phyloP scores from a whole-genome alignment of 2,888 invertebrate genomes.

The Plebejus melissa region DNA sequence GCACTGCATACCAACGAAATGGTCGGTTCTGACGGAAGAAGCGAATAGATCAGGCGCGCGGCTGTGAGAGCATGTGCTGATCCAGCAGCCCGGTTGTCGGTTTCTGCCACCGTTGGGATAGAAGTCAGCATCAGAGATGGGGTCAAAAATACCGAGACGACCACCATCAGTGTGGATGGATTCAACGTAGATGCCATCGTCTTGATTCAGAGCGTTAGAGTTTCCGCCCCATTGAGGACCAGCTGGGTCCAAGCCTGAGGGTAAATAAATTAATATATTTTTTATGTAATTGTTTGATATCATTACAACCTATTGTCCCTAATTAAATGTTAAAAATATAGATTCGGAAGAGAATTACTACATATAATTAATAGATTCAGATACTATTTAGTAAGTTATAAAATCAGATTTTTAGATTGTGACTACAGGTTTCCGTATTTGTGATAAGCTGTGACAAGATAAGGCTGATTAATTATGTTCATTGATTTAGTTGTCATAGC shows the following conservation, averaged over 20 bases:
- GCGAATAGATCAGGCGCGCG: constrained; percentile 44
- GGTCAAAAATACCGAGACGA: constrained; percentile 43
- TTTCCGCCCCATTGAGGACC: constrained; percentile 47
- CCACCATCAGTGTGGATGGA: constrained; percentile 48
- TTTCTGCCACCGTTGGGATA: constrained; percentile 48
- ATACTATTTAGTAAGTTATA: too few relatives aligned
- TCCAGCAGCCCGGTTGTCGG: constrained; percentile 44
- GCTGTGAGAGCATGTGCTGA: constrained; percentile 45
- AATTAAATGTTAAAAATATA: not conserved
- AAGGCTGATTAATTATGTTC: not conserved
- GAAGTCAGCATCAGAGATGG: constrained; percentile 45
- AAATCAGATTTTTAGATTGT: not conserved
- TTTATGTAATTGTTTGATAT: too few relatives aligned
- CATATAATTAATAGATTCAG: too few relatives aligned
- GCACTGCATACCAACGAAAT: constrained; percentile 42
- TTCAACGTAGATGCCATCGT: constrained; percentile 46
- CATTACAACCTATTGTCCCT: too few relatives aligned
- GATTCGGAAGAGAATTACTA: not conserved
- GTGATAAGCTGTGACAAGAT: not conserved
- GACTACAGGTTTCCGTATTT: not conserved
- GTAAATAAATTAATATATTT: not conserved
- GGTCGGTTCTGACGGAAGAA: constrained; percentile 41
- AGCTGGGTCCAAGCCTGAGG: constrained; percentile 51
- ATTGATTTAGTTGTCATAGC: not conserved
- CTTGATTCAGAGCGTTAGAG: constrained; percentile 41